A percentile compares a stretch with the other conserved stretches of the same genome.
phyloP scores from a whole-genome alignment of 2,113 vertebrate species.

The Hippolais icterina region DNA sequence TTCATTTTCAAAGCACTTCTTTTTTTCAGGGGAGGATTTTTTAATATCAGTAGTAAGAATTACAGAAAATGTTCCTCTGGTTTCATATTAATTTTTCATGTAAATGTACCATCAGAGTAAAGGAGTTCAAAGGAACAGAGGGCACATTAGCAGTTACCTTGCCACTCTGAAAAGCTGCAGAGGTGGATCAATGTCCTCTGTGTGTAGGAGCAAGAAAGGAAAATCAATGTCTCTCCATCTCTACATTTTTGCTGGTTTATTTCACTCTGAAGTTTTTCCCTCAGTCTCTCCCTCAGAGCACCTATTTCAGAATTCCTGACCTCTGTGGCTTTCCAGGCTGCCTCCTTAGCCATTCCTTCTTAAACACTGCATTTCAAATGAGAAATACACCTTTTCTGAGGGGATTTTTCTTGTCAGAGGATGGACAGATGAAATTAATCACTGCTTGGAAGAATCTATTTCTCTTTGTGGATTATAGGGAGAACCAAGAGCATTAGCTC shows the following conservation, averaged over 20 bases:
- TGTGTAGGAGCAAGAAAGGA: neutral
- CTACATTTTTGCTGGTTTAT: neutral
- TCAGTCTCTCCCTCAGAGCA: neutral
- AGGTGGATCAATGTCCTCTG: neutral
- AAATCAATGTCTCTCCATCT: neutral
- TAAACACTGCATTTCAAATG: neutral
- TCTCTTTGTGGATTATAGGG: neutral
- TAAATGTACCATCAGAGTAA: neutral
- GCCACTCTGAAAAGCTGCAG: neutral
- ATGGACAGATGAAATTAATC: neutral
- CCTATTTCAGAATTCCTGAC: neutral
- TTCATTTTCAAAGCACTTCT: neutral
- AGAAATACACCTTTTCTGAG: neutral
- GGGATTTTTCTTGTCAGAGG: neutral
- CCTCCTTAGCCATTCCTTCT: neutral
- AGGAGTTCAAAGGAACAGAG: neutral
- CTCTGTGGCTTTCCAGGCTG: neutral
- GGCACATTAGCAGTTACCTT: neutral
- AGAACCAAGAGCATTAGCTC: accelerated
- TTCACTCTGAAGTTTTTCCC: neutral
- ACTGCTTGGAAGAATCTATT: neutral
- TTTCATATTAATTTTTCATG: neutral
- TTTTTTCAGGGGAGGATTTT: neutral
- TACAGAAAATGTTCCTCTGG: neutral
- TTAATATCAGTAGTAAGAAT: neutral